Base-by-base conservation (phyloP, 23 tunicate species). In the Halocynthia aurantium region DNA sequence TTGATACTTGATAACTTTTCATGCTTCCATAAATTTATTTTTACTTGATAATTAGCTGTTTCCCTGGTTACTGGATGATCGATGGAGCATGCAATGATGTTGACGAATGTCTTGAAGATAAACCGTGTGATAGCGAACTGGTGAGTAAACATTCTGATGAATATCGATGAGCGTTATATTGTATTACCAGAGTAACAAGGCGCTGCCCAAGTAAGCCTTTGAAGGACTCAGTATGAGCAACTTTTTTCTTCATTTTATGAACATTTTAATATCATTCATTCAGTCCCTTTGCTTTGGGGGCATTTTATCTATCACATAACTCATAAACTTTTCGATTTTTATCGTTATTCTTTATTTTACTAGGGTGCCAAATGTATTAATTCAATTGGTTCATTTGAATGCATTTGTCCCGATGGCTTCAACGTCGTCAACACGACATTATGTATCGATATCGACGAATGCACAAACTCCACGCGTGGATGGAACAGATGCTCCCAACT, bases 341-440 rank as follows among this genome's bases (percentile, higher is more conserved):
- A 31, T 31, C 44, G 4, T 76, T 17, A 22, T 58, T 52, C 68
- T 40, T 65, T 7, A 51, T 52, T 20, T 69, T 52, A 60, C 19
- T 61, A 92, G 98, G 84, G 74, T 52, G 31, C 88, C 6, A 61
- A 58, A 10, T 91, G 97, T 52, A 13, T 57, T 71, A 91, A 91
- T 84, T 50, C 64, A 4, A 10, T 55, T 2, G 97, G 97, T 7
- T 73, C 81, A 65, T 91, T 91, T 69, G 8, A 52, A 6, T 91
- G 97, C 73, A 62, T 50, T 6, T 91, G 97, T 61, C 97, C 97
- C 8, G 20, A 76, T 6, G 97, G 97, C 15, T 91, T 76, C 97
- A n/a, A 13, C 6, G 86, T 84, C 53, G 77, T 53, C 60, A 81
- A 91, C 81, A 57, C 57, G 11, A 84, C 83, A 6, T n/a, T 54